Percentiles rank a stretch among this genome's conserved stretches.
Conservation (phyloP, 2,888 invertebrate genomes). For the Orthosia incerta region DNA sequence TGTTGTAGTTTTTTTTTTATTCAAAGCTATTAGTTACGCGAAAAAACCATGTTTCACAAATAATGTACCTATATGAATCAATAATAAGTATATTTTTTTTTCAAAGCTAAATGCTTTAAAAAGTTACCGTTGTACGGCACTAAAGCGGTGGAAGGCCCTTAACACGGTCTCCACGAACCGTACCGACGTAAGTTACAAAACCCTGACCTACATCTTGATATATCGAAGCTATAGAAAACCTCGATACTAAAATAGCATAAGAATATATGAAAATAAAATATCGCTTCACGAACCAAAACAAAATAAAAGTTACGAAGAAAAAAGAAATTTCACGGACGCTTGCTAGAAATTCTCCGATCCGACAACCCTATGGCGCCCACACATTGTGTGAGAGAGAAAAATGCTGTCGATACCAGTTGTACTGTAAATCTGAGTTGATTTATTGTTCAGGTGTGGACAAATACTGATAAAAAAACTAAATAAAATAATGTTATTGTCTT, state of each 20-base stretch:
- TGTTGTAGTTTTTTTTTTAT: too few relatives aligned
- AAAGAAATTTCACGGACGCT: conserved; percentile 13
- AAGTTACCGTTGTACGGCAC: too few relatives aligned
- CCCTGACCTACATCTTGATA: neutral
- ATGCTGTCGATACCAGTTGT: conserved; percentile 36
- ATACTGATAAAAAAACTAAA: conserved; percentile 43
- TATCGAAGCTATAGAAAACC: neutral
- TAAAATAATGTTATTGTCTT: conserved; percentile 1
- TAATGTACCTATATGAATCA: too few relatives aligned
- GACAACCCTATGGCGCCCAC: conserved; percentile 22
- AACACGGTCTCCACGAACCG: neutral
- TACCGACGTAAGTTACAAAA: neutral
- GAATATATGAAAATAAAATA: conserved; percentile 1
- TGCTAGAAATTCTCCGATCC: neutral
- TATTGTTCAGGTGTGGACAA: conserved; percentile 35
- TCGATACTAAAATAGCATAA: neutral
- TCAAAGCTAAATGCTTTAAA: too few relatives aligned
- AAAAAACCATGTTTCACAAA: too few relatives aligned
- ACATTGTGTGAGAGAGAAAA: conserved; percentile 18
- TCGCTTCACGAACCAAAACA: conserved; percentile 8
- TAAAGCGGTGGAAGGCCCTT: too few relatives aligned
- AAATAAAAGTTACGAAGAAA: conserved; percentile 14
- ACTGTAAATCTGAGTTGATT: conserved; percentile 49
- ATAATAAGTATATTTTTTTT: too few relatives aligned
- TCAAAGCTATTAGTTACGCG: too few relatives aligned